Percentiles rank a stretch among this genome's conserved stretches.
Evolutionary conservation across 2,797 vertebrate species (phyloP).

Genomic region (Eutrigla gurnardus): DNA sequence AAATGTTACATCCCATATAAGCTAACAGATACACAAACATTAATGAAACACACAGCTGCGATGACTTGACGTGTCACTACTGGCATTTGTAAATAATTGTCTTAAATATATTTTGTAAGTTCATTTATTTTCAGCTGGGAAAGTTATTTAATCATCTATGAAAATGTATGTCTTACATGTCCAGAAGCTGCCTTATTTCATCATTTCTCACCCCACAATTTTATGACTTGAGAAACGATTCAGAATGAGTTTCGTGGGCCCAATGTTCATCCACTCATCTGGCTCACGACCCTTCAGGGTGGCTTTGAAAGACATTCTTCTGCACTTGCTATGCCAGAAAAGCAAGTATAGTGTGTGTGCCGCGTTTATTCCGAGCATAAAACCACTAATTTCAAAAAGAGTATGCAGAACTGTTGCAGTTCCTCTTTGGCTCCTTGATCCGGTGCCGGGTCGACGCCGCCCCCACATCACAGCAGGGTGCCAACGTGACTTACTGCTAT

Average conservation of each 20-base stretch:
- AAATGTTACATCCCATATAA: background rate
- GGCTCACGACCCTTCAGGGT: background rate
- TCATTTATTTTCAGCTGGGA: background rate
- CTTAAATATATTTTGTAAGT: too few species aligned
- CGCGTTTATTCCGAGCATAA: background rate
- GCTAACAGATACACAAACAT: background rate
- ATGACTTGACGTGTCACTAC: background rate
- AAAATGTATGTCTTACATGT: background rate
- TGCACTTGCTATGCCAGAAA: background rate
- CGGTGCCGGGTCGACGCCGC: background rate
- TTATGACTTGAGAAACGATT: background rate
- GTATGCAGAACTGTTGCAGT: background rate
- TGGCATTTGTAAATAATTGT: background rate
- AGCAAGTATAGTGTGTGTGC: background rate
- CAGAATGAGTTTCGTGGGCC: background rate
- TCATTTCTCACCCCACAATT: background rate
- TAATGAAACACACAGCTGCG: background rate
- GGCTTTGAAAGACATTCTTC: background rate
- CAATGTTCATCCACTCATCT: background rate
- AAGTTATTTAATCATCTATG: background rate
- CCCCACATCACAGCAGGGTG: constrained; percentile 16
- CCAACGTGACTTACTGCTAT: constrained; percentile 7
- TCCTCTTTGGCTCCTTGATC: constrained; percentile 26
- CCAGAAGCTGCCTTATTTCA: background rate
- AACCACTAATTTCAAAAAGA: background rate